Conservation (phyloP, 1,140 invertebrate species). For the Nymphalis io region DNA sequence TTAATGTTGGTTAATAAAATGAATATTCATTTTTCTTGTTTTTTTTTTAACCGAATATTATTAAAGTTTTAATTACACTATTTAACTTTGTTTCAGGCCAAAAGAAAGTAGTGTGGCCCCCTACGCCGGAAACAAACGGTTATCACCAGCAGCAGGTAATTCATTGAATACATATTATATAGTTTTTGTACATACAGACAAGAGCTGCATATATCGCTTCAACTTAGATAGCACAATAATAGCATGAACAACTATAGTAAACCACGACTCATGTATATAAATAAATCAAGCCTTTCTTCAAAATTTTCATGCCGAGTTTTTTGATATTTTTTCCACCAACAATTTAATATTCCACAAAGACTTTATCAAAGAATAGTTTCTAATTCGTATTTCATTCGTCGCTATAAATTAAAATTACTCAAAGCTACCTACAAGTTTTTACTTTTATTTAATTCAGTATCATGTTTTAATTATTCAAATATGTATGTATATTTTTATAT, state of each 20-base stretch:
- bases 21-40: neutral
- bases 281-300: neutral
- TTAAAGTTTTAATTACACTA: no score
- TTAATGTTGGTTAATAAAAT: neutral
- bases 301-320: no score
- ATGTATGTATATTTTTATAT: no score
- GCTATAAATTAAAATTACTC: no score
- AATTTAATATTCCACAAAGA: no score
- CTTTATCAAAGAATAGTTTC: no score
- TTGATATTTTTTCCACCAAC: no score
- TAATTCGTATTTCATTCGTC: no score
- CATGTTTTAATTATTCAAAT: no score
- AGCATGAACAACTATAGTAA: slow-evolving; percentile 26
- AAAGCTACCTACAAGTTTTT: no score
- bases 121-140: slow-evolving; percentile 86
- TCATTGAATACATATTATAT: neutral
- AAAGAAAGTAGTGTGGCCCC: slow-evolving; percentile 91
- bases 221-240: slow-evolving; percentile 33
- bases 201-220: slow-evolving; percentile 54
- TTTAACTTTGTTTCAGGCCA: slow-evolving; percentile 82
- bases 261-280: neutral
- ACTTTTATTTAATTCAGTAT: no score
- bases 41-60: no score
- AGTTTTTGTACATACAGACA: slow-evolving; percentile 28
- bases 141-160: slow-evolving; percentile 78